Evolutionary conservation across 1,140 invertebrate species (phyloP), one percentile per base, ranked within the genome.

Genomic region (Lerema accius): DNA sequence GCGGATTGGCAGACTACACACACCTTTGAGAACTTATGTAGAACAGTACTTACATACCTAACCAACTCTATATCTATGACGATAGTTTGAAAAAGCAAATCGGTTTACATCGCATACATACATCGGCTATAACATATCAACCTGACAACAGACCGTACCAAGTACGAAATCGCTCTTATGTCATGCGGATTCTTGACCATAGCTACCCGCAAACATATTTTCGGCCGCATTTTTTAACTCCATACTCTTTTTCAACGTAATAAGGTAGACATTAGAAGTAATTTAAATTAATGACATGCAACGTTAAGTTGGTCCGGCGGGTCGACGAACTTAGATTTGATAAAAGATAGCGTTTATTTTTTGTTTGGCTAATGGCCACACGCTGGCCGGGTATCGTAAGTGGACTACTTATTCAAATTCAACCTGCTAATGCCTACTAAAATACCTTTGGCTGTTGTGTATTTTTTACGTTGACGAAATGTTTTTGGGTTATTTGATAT

Each of bases 331-430:
- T 65, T 40, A 65, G 56, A 65, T 65, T 55, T 65, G 51, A 55
- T 55, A 55, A 55, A 55, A 75, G 72, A 75, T 75, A 75, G 65
- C 51, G 42, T 64, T 55, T 55, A 26, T 55, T 75, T 70, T 72
- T 75, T 75, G 60, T 75, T 72, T 65, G 56, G 67, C 67, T 72
- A 75, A 72, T 75, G 69, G 72, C 55, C 69, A 72, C 67, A 75
- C 55, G 64, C 58, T 67, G 49, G 37, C 19, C 43, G 42, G 53
- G 37, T 58, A 63, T 62, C 61, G 55, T 60, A 67, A 53, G 49
- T 61, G 26, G 11, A 40, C 51, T 55, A 55, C 51, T 55, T 55
- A 55, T 55, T 43, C 51, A 55, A 55, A 55, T 55, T 55, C 39
- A 43, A 28, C 37, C 42, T 19, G 19, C 51, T 55, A 55, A 55